These are phyloP conservation scores for Opisthograptis luteolata DNA, from an alignment of 2,888 invertebrate species.

Conservation along the genomic window DNA sequence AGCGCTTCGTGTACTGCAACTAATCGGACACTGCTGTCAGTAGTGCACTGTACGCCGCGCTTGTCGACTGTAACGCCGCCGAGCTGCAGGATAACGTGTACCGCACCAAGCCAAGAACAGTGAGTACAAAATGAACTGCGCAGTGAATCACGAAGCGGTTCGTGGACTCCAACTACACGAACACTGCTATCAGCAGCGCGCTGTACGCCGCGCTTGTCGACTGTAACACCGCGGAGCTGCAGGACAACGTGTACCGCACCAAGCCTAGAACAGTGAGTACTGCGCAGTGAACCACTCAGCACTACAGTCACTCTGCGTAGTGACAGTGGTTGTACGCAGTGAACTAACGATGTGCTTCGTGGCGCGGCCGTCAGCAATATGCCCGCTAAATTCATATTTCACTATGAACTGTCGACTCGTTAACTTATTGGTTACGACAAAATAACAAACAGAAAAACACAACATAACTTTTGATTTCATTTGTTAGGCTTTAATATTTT, in stretches of 20 bases:
- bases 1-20: slow-evolving; percentile 22
- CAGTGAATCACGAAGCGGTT: slow-evolving; percentile 11
- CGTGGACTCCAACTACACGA: slow-evolving; percentile 30
- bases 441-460: too few species aligned
- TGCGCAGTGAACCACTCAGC: too few species aligned
- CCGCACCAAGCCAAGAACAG: slow-evolving; percentile 52
- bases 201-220: slow-evolving; percentile 62
- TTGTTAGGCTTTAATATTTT: too few species aligned
- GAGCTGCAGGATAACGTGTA: slow-evolving; percentile 62
- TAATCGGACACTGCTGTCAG: slow-evolving; percentile 34
- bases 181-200: slow-evolving; percentile 35
- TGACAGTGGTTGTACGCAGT: too few species aligned
- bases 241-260: slow-evolving; percentile 62
- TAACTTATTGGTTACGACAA: too few species aligned
- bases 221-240: slow-evolving; percentile 53
- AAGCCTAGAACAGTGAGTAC: slow-evolving; percentile 39
- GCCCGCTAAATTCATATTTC: too few species aligned
- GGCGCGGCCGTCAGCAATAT: too few species aligned
- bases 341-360: too few species aligned
- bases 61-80: slow-evolving; percentile 54
- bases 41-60: slow-evolving; percentile 59
- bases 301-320: too few species aligned
- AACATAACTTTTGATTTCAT: too few species aligned
- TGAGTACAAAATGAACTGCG: slow-evolving; percentile 26
- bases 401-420: too few species aligned